Base-by-base conservation (phyloP, 2,888 invertebrate genomes). In the Mermis nigrescens region DNA sequence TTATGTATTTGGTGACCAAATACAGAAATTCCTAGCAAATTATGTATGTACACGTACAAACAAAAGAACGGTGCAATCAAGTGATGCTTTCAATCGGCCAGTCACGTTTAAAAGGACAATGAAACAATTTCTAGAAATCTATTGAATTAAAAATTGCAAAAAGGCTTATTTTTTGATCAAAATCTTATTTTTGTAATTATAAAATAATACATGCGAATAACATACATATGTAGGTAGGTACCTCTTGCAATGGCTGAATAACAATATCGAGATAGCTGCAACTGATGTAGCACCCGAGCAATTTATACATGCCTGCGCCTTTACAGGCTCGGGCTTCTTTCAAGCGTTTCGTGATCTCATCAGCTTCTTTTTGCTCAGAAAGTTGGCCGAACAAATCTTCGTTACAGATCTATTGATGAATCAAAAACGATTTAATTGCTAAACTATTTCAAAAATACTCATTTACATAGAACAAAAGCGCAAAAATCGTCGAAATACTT, bases 361-460 rank as follows among this genome's bases (percentile, higher is more conserved):
- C 80, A 0, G 92, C 82, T 75, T 91, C 87, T 73, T 92, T 94
- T 74, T 95, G 94, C 70, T 91, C 91, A 0, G 85, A 82, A 2
- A 85, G 77, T 19, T 81, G 79, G 0, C 90, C 90, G 71, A 94
- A 94, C 46, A 94, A 78, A 74, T 95, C 94, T 62, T 84, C 82
- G 51, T 82, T 80, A 64, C 88, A 88, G 2, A 91, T 75, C 80
- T 82, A 67, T 26, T 69, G 65, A 61, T 62, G 32, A 28, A 46
- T 62, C 55, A 58, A 54, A 57, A 57, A 64, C 28, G 22, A n/a
- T n/a, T n/a, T n/a, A n/a, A n/a, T n/a, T n/a, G n/a, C n/a, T n/a
- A n/a, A n/a, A n/a, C n/a, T n/a, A n/a, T n/a, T n/a, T n/a, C n/a
- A n/a, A n/a, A n/a, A n/a, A n/a, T n/a, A n/a, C n/a, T n/a, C n/a